Evolutionary conservation across 2,888 invertebrate genomes (phyloP).

Genomic region (Caenorhabditis japonica): DNA sequence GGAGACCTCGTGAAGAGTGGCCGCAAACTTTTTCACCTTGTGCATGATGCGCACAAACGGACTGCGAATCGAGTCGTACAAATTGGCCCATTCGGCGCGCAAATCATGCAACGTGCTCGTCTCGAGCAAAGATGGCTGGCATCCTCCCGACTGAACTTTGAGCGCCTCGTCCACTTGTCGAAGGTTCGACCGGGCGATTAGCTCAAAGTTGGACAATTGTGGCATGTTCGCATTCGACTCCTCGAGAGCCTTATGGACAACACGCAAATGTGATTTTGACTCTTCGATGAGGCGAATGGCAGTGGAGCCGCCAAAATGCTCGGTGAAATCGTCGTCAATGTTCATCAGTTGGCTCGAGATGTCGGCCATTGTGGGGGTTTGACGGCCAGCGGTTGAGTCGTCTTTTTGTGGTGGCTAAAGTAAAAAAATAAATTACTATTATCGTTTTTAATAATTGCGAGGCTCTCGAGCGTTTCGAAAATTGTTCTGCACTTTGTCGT

Average conservation of each 20-base stretch:
- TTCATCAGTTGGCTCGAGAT: constrained; percentile 52
- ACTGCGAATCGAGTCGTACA: constrained; percentile 52
- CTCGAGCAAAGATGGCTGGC: constrained; percentile 37
- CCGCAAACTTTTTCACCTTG: constrained; percentile 57
- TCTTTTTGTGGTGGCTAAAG: constrained; percentile 67
- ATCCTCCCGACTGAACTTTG: constrained; percentile 22
- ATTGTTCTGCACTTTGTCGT: too few relatives aligned
- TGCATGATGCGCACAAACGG: constrained; percentile 55
- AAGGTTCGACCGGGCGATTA: constrained; percentile 60
- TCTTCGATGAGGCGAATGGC: constrained; percentile 51
- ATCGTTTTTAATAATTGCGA: not conserved
- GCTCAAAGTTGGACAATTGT: constrained; percentile 43
- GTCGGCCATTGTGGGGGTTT: constrained; percentile 26
- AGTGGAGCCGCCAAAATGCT: constrained; percentile 50
- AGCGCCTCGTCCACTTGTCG: constrained; percentile 59
- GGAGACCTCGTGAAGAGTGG: constrained; percentile 56
- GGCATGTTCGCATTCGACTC: constrained; percentile 35
- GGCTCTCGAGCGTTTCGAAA: too few relatives aligned
- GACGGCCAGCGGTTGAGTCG: constrained; percentile 55
- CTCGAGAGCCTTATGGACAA: constrained; percentile 54
- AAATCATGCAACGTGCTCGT: constrained; percentile 46
- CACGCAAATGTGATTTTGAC: constrained; percentile 51
- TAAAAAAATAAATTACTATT: not conserved
- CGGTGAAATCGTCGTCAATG: constrained; percentile 62
- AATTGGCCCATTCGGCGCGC: constrained; percentile 54